Conservation (phyloP, 1,140 invertebrate species). For the Magallana angulata region DNA sequence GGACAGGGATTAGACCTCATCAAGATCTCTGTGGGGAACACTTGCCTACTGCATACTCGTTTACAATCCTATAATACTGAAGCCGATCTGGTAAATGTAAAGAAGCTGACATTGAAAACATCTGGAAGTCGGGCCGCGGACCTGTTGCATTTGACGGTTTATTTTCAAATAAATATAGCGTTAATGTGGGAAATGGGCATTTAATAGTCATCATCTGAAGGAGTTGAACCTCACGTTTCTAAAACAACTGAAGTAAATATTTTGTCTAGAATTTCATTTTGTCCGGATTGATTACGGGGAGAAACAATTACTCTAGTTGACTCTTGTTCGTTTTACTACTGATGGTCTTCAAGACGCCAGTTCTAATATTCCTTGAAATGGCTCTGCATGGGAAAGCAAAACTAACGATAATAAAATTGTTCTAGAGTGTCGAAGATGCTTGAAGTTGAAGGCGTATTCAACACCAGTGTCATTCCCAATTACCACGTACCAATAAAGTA, state of each 20-base stretch:
- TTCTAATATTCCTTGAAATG: slow-evolving; percentile 34
- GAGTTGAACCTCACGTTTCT: slow-evolving; percentile 26
- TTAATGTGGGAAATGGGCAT: slow-evolving; percentile 35
- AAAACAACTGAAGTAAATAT: slow-evolving; percentile 36
- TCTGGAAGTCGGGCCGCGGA: slow-evolving; percentile 25
- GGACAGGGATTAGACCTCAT: slow-evolving; percentile 26
- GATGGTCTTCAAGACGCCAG: background rate
- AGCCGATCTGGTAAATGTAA: slow-evolving; percentile 38
- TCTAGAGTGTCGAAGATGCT: slow-evolving; percentile 35
- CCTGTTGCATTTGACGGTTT: slow-evolving; percentile 38
- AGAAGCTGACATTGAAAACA: slow-evolving; percentile 47
- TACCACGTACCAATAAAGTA: background rate
- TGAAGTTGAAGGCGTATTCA: slow-evolving; percentile 19
- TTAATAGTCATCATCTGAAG: slow-evolving; percentile 23
- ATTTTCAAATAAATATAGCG: slow-evolving; percentile 40
- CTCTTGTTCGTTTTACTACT: background rate
- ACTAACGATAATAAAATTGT: slow-evolving; percentile 16
- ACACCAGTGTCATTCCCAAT: slow-evolving; percentile 30
- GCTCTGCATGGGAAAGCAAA: slow-evolving; percentile 12
- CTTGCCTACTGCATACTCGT: slow-evolving; percentile 38
- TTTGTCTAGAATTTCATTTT: slow-evolving; percentile 36
- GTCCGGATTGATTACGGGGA: background rate
- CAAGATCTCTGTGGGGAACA: slow-evolving; percentile 40
- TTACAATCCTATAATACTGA: slow-evolving; percentile 34
- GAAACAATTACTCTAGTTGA: slow-evolving; percentile 31